Evolutionary conservation across 2,797 vertebrate genomes (phyloP).

Genomic region (Mormyrops boulengeri): DNA sequence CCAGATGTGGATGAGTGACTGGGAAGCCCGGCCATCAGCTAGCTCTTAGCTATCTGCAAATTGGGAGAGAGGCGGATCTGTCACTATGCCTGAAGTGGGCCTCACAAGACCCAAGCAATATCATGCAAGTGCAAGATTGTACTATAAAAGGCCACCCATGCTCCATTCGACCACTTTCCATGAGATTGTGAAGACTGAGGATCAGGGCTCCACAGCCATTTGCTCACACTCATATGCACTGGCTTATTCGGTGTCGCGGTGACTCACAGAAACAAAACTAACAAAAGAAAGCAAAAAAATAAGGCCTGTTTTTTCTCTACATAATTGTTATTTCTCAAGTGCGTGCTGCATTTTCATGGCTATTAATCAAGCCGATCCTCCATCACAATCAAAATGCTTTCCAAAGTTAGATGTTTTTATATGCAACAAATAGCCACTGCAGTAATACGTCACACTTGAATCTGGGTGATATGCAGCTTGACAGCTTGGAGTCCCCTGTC

Average conservation of each 20-base stretch:
- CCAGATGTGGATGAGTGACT: constrained; percentile 31
- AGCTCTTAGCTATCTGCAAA: constrained; percentile 59
- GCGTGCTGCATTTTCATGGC: neutral
- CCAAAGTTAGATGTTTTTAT: neutral
- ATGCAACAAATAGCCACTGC: neutral
- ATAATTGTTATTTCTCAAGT: neutral
- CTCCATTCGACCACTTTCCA: neutral
- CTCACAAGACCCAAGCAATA: neutral
- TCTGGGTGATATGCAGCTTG: neutral
- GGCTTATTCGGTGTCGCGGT: neutral
- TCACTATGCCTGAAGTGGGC: neutral
- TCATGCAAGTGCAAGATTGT: neutral
- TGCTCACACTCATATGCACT: neutral
- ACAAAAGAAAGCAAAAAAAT: neutral
- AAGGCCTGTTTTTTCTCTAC: neutral
- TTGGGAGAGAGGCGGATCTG: neutral
- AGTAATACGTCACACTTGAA: neutral
- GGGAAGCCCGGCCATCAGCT: constrained; percentile 39
- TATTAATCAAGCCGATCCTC: neutral
- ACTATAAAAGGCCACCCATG: neutral
- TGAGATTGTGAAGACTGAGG: neutral
- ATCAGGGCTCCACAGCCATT: neutral
- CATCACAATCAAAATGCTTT: constrained; percentile 1
- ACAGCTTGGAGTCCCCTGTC: neutral
- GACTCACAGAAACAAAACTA: neutral